Base-by-base conservation (phyloP, 2,888 invertebrate genomes). In the Sturmia bella region DNA sequence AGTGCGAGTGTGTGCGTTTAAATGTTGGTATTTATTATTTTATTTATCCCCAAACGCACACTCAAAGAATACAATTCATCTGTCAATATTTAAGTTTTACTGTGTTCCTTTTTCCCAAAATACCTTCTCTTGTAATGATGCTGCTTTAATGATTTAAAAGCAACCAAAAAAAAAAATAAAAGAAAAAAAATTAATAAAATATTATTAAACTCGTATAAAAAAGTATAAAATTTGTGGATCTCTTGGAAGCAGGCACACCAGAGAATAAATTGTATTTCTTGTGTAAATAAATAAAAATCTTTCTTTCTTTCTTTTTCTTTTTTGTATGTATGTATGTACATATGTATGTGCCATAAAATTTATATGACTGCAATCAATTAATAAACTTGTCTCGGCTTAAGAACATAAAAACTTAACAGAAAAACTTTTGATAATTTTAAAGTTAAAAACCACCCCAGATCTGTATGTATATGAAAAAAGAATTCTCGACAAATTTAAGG, bases 21-120 rank as follows among this genome's bases (percentile, higher is more conserved):
- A 24, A 52, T 41, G 52, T 27, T 43, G 17, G 13, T 27, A 41
- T 54, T 43, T 43, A 54, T 69, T 50, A 12, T 63, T 66, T 9
- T 59, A 61, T 56, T 63, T 41, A 43, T 39, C 27, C 63, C 50
- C 61, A 80, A 61, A 75, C 68, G 59, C 69, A 78, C 70, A 81
- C 64, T 75, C 64, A 84, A 83, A 77, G 74, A 57, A 80, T 73
- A 80, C 74, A 79, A 80, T 74, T 82, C 83, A 83, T 84, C 83
- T 83, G 85, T 85, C 85, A 85, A 85, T 85, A 84, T 84, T 85
- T 83, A 72, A 84, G 74, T 64, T 66, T 79, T 76, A 24, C 57
- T 75, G 57, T 75, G 57, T 57, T 69, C 45, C 17, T 45, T 48
- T 63, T 19, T 45, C 50, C 32, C 32, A 43, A 74, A 57, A 75